phyloP scores from a whole-genome alignment of 1,140 invertebrate species.

The Drosophila gunungcola region DNA sequence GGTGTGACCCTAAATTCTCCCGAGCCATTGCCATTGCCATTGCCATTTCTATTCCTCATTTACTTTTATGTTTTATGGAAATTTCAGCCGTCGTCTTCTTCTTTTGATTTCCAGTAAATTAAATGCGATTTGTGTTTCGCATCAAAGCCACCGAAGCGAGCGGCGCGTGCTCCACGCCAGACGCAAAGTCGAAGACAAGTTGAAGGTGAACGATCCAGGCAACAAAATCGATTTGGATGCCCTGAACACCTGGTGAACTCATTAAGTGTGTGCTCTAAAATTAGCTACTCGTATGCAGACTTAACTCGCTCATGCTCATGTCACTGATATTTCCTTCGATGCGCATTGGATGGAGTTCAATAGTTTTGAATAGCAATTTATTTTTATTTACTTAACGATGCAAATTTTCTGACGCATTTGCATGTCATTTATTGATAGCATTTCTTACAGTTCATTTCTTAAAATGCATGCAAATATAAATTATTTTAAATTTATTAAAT shows the following conservation, averaged over 20 bases:
- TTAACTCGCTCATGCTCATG: not conserved
- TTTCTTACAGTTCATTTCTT: no score
- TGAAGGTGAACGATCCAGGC: conserved; percentile 27
- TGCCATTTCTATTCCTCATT: conserved; percentile 45
- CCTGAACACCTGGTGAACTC: conserved; percentile 8
- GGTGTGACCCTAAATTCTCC: conserved; percentile 44
- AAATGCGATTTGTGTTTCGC: conserved; percentile 70
- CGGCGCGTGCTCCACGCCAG: conserved; percentile 39
- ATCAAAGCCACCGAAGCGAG: conserved; percentile 43
- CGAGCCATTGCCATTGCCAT: not conserved
- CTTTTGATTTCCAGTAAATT: conserved; percentile 75
- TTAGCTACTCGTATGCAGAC: conserved; percentile 14
- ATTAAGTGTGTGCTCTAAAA: conserved; percentile 27
- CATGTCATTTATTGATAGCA: no score
- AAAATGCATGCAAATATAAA: no score
- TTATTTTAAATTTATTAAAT: no score
- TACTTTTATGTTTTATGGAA: conserved; percentile 49
- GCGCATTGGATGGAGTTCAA: not conserved
- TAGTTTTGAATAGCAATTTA: not conserved
- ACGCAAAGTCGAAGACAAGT: conserved; percentile 35
- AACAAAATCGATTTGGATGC: conserved; percentile 38
- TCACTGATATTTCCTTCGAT: not conserved
- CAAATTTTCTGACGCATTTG: no score
- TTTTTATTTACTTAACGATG: not conserved
- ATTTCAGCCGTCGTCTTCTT: conserved; percentile 48